These are phyloP conservation scores for Zosterops borbonicus DNA, from an alignment of 2,113 vertebrate genomes.

Conservation along the genomic window DNA sequence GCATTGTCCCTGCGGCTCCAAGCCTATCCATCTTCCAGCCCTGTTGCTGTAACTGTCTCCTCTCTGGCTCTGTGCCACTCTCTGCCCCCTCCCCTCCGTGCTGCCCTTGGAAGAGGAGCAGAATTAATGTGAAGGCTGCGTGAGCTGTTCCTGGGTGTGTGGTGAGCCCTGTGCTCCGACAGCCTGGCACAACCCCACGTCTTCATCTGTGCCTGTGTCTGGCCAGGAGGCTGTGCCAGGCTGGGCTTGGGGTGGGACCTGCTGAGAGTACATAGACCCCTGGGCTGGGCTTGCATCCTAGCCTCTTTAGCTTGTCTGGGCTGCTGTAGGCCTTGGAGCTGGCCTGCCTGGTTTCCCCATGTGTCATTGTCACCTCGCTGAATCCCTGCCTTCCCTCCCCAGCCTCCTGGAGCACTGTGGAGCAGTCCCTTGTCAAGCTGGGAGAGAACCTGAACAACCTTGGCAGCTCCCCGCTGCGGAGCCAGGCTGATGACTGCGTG, in stretches of 20 bases:
- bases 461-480: constrained; percentile 77
- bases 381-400: not conserved
- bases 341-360: not conserved
- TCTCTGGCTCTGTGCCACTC: constrained; percentile 32
- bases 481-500: constrained; percentile 85
- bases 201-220: not conserved
- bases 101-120: constrained; percentile 52
- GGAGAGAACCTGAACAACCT: constrained; percentile 81
- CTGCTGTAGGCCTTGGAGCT: not conserved
- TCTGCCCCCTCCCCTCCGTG: constrained; percentile 16
- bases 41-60: not conserved
- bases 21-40: constrained; percentile 47
- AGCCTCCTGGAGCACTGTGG: constrained; percentile 90
- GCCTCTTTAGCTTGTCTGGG: not conserved
- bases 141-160: not conserved
- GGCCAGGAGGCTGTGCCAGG: not conserved
- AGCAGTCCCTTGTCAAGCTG: constrained; percentile 86
- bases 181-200: not conserved
- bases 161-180: not conserved
- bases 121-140: not conserved
- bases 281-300: not conserved
- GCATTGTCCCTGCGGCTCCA: constrained; percentile 33
- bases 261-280: not conserved
- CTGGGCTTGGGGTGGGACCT: not conserved
- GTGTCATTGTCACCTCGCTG: rapidly evolving